Evolutionary conservation across 1,140 invertebrate genomes (phyloP).

Genomic region (Vollenhovia emeryi): DNA sequence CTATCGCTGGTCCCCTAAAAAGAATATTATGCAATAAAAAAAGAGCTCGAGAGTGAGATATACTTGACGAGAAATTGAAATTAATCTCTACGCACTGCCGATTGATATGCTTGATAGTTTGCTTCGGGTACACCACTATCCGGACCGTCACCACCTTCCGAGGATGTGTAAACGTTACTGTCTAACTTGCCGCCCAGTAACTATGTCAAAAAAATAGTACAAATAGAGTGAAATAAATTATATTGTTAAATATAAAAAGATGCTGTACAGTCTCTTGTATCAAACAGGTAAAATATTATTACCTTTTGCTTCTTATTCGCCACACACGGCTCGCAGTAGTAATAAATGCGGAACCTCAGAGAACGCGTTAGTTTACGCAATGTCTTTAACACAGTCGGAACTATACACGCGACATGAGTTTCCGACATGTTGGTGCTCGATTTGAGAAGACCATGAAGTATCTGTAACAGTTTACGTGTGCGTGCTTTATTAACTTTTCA

Average conservation of each 20-base stretch:
- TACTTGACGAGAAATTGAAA: neutral
- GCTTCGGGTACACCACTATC: conserved; percentile 76
- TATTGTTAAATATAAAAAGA: neutral
- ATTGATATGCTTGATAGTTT: conserved; percentile 77
- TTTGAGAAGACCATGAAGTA: conserved; percentile 76
- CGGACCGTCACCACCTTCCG: conserved; percentile 75
- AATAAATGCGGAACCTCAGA: conserved; percentile 83
- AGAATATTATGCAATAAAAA: neutral
- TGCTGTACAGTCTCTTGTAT: neutral
- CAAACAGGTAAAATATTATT: neutral
- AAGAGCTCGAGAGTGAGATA: neutral
- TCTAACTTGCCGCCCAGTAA: conserved; percentile 73
- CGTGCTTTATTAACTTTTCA: conserved; percentile 1
- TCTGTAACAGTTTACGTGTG: conserved; percentile 70
- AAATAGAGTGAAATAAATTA: neutral
- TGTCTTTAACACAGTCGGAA: conserved; percentile 80
- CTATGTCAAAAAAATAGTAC: conserved; percentile 61
- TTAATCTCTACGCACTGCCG: conserved; percentile 60
- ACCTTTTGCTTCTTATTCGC: conserved; percentile 84
- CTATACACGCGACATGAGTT: conserved; percentile 65
- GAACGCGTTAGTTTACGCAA: conserved; percentile 84
- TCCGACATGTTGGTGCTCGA: conserved; percentile 59
- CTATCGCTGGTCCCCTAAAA: conserved; percentile 74
- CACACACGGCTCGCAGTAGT: conserved; percentile 85
- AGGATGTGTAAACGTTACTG: conserved; percentile 63